Conservation (phyloP, 2,113 vertebrate species). For the Sigmodon hispidus region DNA sequence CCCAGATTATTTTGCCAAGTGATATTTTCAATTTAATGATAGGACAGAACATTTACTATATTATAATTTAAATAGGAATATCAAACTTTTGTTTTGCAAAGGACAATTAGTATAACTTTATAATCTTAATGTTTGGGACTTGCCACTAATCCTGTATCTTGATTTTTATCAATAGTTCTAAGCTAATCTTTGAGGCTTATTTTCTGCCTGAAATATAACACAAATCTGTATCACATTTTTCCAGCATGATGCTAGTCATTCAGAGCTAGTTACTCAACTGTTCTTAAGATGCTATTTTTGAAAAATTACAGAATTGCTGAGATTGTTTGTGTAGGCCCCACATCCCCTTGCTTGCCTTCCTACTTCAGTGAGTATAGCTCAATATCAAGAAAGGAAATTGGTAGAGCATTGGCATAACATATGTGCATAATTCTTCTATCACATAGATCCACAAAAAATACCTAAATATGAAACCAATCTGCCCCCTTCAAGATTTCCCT, state of each 20-base stretch:
- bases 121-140: neutral
- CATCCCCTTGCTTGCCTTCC: neutral
- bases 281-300: slow-evolving; percentile 7
- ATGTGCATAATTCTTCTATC: neutral
- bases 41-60: neutral
- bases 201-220: neutral
- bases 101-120: neutral
- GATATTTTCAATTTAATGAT: neutral
- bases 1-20: neutral
- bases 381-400: neutral
- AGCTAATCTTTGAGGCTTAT: neutral
- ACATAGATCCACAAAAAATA: neutral
- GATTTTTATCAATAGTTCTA: neutral
- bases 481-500: neutral
- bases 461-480: neutral
- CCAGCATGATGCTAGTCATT: neutral
- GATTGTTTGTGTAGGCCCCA: neutral
- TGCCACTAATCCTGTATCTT: neutral
- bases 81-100: neutral
- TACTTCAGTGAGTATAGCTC: neutral
- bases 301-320: slow-evolving; percentile 8
- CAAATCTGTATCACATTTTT: neutral
- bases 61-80: slow-evolving; percentile 8
- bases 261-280: neutral
- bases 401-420: neutral